phyloP scores from a whole-genome alignment of 2,888 invertebrate species.

The Omphaloscelis lunosa region DNA sequence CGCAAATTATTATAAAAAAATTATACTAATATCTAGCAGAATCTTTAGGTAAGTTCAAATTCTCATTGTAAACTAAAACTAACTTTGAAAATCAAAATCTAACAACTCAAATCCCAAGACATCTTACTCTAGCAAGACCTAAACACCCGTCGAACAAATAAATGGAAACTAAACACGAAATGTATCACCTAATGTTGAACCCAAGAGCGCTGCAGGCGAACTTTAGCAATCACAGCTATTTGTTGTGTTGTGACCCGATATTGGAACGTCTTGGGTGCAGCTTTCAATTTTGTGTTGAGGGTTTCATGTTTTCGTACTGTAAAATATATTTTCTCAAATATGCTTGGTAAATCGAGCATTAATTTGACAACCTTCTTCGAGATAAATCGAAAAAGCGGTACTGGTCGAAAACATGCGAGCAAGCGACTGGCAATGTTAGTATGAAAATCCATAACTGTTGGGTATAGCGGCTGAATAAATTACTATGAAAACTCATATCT shows the following conservation, averaged over 20 bases:
- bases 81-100: background rate
- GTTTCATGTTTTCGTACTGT: background rate
- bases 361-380: no score
- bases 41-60: background rate
- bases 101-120: constrained; percentile 1
- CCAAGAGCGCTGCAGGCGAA: constrained; percentile 2
- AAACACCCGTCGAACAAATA: constrained; percentile 20
- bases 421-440: no score
- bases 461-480: no score
- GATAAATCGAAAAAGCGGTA: no score
- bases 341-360: no score
- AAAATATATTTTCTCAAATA: background rate
- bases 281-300: constrained; percentile 13
- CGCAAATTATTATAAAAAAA: background rate
- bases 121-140: background rate
- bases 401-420: no score
- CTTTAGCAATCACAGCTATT: constrained; percentile 34
- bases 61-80: background rate
- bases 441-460: no score
- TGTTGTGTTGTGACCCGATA: constrained; percentile 10
- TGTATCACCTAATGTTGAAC: constrained; percentile 32
- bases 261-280: constrained; percentile 9
- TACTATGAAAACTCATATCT: no score
- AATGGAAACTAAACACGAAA: constrained; percentile 27
- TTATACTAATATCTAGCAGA: no score